phyloP scores from a whole-genome alignment of 2,888 invertebrate genomes.

The Nasonia oneida region DNA sequence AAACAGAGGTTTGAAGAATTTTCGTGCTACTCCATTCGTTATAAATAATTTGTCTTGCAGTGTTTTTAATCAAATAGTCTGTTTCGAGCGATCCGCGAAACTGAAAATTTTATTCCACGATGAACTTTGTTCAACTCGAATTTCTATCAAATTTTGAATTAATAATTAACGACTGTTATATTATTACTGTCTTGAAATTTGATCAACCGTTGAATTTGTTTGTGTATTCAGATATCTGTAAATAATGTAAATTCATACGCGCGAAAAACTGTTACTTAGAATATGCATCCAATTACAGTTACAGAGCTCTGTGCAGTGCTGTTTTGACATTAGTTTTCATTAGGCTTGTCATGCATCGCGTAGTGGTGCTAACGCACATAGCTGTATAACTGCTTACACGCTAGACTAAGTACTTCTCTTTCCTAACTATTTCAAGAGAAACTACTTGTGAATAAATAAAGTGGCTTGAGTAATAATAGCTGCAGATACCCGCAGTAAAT shows the following conservation, averaged over 20 bases:
- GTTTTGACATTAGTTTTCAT: slow-evolving; percentile 18
- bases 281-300: slow-evolving; percentile 14
- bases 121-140: no score
- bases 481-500: background rate
- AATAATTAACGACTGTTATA: background rate
- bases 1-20: no score
- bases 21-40: no score
- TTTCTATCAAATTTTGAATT: background rate
- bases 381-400: background rate
- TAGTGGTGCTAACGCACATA: background rate
- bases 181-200: no score
- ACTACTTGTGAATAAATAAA: slow-evolving; percentile 2
- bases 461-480: background rate
- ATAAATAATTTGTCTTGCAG: no score
- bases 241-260: background rate
- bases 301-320: background rate
- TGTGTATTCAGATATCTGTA: no score
- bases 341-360: slow-evolving; percentile 2
- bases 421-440: background rate
- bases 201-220: no score
- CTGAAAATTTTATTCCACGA: no score
- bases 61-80: no score
- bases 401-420: background rate
- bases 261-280: background rate
- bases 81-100: no score